Percentiles rank a stretch among this genome's conserved stretches.
These are phyloP conservation scores for Agrotis exclamationis DNA, from an alignment of 2,888 invertebrate species.

Conservation along the genomic window DNA sequence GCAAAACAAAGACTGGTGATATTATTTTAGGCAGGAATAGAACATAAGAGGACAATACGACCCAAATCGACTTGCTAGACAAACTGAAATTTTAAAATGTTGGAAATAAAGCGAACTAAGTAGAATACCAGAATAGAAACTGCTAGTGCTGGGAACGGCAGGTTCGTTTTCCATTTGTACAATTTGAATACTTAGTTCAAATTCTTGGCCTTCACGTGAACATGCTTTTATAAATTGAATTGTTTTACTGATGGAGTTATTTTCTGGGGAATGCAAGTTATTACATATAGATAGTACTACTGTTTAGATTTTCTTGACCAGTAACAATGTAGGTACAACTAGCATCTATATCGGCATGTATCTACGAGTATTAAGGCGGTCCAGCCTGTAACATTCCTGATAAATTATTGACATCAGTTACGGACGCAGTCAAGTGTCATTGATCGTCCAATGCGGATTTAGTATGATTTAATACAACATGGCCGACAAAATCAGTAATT, in stretches of 20 bases:
- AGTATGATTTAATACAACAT: slow-evolving; percentile 57
- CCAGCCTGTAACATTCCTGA: slow-evolving; percentile 35
- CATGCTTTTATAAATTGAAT: slow-evolving; percentile 74
- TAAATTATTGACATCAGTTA: slow-evolving; percentile 50
- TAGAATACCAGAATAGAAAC: slow-evolving; percentile 39
- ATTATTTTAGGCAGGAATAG: slow-evolving; percentile 28
- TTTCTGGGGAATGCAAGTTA: slow-evolving; percentile 15
- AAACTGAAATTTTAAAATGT: slow-evolving; percentile 45
- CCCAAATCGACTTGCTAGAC: slow-evolving; percentile 32
- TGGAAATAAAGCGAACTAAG: slow-evolving; percentile 36
- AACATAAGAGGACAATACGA: slow-evolving; percentile 10
- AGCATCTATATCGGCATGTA: slow-evolving; percentile 1
- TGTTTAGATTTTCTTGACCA: neutral
- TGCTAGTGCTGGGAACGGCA: slow-evolving; percentile 38
- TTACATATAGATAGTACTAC: neutral
- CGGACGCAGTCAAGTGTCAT: slow-evolving; percentile 44
- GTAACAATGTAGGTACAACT: neutral
- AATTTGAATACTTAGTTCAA: slow-evolving; percentile 69
- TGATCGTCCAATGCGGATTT: slow-evolving; percentile 29
- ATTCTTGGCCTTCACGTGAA: slow-evolving; percentile 65
- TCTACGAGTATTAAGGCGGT: slow-evolving; percentile 8
- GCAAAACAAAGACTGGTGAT: slow-evolving; percentile 14
- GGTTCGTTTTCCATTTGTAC: slow-evolving; percentile 56
- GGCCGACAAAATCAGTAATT: slow-evolving; percentile 61
- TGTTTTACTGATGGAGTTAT: slow-evolving; percentile 64